A percentile compares a stretch with the other conserved stretches of the same genome.
phyloP scores from a whole-genome alignment of 2,797 vertebrate species.

The Alca torda region DNA sequence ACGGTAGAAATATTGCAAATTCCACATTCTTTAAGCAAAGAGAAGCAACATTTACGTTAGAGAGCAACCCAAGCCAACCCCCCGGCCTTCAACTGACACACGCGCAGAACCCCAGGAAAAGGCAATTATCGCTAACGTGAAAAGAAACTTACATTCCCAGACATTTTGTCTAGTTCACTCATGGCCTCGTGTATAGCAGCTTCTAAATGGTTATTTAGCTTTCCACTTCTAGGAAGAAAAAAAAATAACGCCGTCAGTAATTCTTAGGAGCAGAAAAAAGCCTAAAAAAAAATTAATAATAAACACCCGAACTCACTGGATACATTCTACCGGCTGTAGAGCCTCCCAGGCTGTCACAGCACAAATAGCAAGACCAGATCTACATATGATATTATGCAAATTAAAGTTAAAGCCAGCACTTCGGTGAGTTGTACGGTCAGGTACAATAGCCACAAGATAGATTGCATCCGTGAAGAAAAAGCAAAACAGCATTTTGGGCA shows the following conservation, averaged over 20 bases:
- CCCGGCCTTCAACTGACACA: neutral
- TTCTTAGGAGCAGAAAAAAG: neutral
- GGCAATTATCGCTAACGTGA: neutral
- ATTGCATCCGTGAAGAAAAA: neutral
- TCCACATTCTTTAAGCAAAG: neutral
- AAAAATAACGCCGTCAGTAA: neutral
- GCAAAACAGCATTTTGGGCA: neutral
- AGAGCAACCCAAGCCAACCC: neutral
- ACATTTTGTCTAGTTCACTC: constrained; percentile 98
- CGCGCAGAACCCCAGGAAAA: neutral
- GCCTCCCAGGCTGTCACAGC: neutral
- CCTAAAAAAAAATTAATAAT: neutral
- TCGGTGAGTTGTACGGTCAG: fast-evolving
- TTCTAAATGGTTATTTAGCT: constrained; percentile 98
- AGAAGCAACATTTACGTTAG: neutral
- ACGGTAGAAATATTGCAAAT: neutral
- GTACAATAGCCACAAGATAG: neutral
- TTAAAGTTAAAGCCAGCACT: neutral
- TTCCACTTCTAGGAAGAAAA: constrained; percentile 85
- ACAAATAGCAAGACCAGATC: neutral
- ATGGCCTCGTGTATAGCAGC: constrained; percentile 99
- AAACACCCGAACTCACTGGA: neutral
- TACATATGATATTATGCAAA: fast-evolving
- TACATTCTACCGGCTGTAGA: neutral
- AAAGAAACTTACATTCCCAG: constrained; percentile 90